Base-by-base conservation (phyloP, 2,888 invertebrate genomes). In the Aleiodes testaceus region DNA sequence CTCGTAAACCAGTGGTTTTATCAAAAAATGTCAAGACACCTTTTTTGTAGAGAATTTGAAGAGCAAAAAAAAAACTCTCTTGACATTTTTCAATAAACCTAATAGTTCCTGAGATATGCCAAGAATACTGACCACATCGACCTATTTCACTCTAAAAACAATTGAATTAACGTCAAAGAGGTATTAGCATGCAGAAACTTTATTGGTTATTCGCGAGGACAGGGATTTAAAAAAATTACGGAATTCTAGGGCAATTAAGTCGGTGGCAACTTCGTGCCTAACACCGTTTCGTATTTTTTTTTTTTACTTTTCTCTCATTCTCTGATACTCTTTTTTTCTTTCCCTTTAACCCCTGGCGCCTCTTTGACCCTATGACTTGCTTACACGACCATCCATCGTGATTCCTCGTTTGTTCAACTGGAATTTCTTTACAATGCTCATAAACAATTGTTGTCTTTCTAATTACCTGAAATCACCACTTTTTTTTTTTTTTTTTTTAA, bases 241-340 rank as follows among this genome's bases (percentile, higher is more conserved):
- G 69, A 65, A 75, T 80, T 79, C 77, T 77, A 78, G 75, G 78
- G 74, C 80, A 80, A 81, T 81, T 80, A 76, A 47, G 20, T 55
- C 45, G 36, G 26, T 45, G 63, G 12, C 73, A 72, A 74, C 74
- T 74, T 78, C 75, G 75, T 74, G 66, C 73, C 74, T 77, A 77
- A 76, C 75, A 68, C 73, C 66, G 49, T 63, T 69, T 69, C 36
- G 49, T 22, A 49, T 68, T 61, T 20, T 20, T 50, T 16, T 18
- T 42, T n/a, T 52, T 66, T 67, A 45, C 55, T 16, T 55, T 47
- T 12, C 16, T 44, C 9, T 3, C 69, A 44, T 30, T 64, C 42
- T 53, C 12, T 63, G 20, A 18, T 50, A 66, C 53, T 20, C n/a
- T 30, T 61, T 47, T 42, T 52, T 52, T n/a, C n/a, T 42, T 36